phyloP scores from a whole-genome alignment of 2,888 invertebrate genomes.

The Scaptomyza flava region DNA sequence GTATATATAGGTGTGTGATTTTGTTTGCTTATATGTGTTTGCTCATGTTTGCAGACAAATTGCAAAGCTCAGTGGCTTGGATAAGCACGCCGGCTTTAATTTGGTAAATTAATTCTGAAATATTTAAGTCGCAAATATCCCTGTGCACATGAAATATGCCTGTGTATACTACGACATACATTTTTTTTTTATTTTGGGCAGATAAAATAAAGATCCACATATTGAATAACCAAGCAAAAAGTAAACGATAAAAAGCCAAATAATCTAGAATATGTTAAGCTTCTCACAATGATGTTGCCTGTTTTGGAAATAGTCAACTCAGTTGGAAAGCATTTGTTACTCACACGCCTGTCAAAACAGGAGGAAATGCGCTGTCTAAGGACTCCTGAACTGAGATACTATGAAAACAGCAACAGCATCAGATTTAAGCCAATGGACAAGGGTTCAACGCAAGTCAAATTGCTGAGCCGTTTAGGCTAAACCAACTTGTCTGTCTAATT shows the following conservation, averaged over 20 bases:
- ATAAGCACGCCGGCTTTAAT: constrained; percentile 76
- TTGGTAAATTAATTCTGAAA: constrained; percentile 75
- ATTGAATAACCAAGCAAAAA: constrained; percentile 10
- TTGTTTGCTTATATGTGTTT: constrained; percentile 27
- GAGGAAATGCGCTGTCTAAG: constrained; percentile 36
- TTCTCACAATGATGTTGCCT: constrained; percentile 17
- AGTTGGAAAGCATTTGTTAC: constrained; percentile 66
- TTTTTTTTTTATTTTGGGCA: constrained; percentile 7
- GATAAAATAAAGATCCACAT: constrained; percentile 32
- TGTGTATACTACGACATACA: constrained; percentile 20
- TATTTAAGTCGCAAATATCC: constrained; percentile 69
- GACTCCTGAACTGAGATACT: constrained; percentile 23
- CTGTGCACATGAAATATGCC: constrained; percentile 40
- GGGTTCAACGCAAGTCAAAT: constrained; percentile 63
- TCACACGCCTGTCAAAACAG: constrained; percentile 37
- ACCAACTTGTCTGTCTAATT: constrained; percentile 46
- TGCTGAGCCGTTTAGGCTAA: constrained; percentile 45
- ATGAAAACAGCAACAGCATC: constrained; percentile 17
- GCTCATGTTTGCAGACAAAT: constrained; percentile 64
- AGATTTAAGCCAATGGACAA: constrained; percentile 41
- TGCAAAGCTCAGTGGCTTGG: constrained; percentile 72
- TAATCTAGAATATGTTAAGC: constrained; percentile 39
- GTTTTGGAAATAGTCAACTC: constrained; percentile 67
- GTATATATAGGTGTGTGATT: constrained; percentile 19
- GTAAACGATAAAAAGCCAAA: not conserved